Evolutionary conservation across 2,113 vertebrate genomes (phyloP).

Genomic region (Muscicapa adusta): DNA sequence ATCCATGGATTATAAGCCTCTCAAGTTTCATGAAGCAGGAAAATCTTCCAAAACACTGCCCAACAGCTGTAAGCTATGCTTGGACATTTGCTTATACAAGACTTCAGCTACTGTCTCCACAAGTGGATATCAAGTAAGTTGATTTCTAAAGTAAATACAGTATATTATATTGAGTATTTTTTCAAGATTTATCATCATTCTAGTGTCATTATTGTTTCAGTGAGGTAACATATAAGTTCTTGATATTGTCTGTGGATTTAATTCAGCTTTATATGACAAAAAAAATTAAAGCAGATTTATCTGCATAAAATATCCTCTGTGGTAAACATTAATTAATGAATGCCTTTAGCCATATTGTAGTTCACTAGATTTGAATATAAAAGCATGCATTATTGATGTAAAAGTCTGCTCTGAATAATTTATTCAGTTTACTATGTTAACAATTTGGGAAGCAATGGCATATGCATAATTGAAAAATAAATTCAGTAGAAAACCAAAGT

Average conservation of each 20-base stretch:
- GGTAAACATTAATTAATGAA: background rate
- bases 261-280: background rate
- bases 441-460: background rate
- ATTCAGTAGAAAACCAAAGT: background rate
- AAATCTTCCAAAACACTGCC: constrained; percentile 93
- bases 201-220: background rate
- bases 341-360: background rate
- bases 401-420: background rate
- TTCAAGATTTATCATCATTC: background rate
- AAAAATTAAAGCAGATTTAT: background rate
- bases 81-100: constrained; percentile 97
- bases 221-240: background rate
- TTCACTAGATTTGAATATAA: background rate
- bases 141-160: background rate
- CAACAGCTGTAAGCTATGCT: constrained; percentile 93
- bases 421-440: background rate
- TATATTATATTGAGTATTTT: background rate
- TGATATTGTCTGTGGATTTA: background rate
- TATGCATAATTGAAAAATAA: background rate
- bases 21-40: constrained; percentile 98
- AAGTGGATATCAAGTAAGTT: constrained; percentile 97
- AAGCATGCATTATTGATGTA: background rate
- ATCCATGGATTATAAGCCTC: constrained; percentile 98
- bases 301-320: background rate
- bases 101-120: constrained; percentile 92